Percentiles rank a stretch among this genome's conserved stretches.
phyloP scores from a whole-genome alignment of 2,113 vertebrate species.

The Stigmatopora argus region DNA sequence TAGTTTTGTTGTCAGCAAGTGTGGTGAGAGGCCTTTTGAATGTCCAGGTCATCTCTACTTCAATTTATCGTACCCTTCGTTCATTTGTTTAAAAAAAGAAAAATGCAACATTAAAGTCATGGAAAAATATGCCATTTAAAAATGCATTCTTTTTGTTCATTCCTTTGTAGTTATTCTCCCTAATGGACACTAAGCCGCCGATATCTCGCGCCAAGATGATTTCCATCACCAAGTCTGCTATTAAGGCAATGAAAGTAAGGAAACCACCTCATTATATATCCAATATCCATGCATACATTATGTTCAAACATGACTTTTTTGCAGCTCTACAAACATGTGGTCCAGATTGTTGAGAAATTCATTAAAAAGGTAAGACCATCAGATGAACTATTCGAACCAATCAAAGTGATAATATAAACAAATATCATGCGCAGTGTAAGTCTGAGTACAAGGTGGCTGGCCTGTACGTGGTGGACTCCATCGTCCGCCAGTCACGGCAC shows the following conservation, averaged over 20 bases:
- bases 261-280: background rate
- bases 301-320: background rate
- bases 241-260: constrained; percentile 98
- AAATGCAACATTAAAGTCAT: background rate
- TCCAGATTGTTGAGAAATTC: constrained; percentile 99
- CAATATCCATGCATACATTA: background rate
- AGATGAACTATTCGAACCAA: background rate
- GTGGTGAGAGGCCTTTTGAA: too few species aligned
- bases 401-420: background rate
- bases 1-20: too few species aligned
- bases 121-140: background rate
- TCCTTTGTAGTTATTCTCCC: constrained; percentile 82
- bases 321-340: constrained; percentile 98
- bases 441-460: constrained; percentile 96
- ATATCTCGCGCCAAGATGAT: constrained; percentile 99
- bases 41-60: too few species aligned
- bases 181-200: constrained; percentile 98
- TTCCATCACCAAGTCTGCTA: constrained; percentile 97
- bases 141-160: background rate
- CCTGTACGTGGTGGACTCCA: constrained; percentile 96
- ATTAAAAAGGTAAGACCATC: constrained; percentile 87
- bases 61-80: background rate
- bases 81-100: too few species aligned
- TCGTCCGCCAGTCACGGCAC: constrained; percentile 95
- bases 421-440: constrained; percentile 78